Conservation (phyloP, 2,888 invertebrate genomes). For the Glaucopsyche alexis region DNA sequence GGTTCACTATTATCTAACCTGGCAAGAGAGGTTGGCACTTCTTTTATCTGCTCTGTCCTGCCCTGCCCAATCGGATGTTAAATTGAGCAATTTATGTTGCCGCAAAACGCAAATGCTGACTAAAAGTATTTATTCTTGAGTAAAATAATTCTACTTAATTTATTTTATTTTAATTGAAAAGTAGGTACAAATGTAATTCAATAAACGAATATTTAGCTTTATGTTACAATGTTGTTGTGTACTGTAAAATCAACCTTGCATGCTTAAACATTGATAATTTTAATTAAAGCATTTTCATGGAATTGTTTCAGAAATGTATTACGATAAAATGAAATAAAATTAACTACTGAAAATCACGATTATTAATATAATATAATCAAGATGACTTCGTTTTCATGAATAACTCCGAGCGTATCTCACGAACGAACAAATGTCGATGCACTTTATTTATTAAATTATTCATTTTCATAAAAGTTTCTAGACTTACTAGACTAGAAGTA, state of each 20-base stretch:
- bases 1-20: constrained; percentile 31
- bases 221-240: too few relatives aligned
- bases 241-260: background rate
- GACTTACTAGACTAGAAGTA: constrained; percentile 16
- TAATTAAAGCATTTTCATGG: background rate
- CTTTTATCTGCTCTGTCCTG: constrained; percentile 31
- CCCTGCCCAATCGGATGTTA: constrained; percentile 28
- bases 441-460: constrained; percentile 28
- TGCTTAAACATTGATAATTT: background rate
- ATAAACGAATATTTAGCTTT: too few relatives aligned
- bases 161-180: background rate
- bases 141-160: background rate
- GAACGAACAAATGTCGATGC: constrained; percentile 17
- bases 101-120: constrained; percentile 10
- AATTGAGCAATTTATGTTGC: constrained; percentile 30
- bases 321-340: constrained; percentile 5
- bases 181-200: background rate
- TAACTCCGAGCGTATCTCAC: constrained; percentile 6
- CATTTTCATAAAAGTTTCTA: constrained; percentile 4
- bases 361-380: constrained; percentile 11
- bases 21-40: constrained; percentile 34
- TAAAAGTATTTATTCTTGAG: constrained; percentile 31
- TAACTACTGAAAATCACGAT: background rate
- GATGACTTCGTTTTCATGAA: constrained; percentile 18
- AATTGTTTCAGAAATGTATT: background rate